These are phyloP conservation scores for Scomber japonicus DNA, from an alignment of 2,113 vertebrate genomes.

Conservation along the genomic window DNA sequence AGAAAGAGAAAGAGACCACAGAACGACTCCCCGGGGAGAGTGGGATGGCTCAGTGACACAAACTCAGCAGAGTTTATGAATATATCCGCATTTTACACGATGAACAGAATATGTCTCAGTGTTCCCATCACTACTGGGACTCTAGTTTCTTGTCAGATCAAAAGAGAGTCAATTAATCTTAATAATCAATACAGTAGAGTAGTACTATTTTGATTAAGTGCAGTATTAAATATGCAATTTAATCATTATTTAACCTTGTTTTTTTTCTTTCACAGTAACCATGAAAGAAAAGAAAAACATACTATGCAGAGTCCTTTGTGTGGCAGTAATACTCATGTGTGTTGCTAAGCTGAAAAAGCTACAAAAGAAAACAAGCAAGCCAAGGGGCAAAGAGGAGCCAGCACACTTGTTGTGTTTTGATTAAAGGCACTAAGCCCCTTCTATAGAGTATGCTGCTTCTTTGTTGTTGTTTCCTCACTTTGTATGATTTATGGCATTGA, in stretches of 20 bases:
- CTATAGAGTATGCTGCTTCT: constrained; percentile 32
- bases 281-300: neutral
- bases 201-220: neutral
- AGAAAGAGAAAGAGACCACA: constrained; percentile 58
- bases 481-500: constrained; percentile 70
- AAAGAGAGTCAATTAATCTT: neutral
- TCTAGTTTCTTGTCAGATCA: neutral
- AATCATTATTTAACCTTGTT: neutral
- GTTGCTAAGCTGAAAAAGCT: constrained; percentile 32
- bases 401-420: constrained; percentile 65
- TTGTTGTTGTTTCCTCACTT: constrained; percentile 53
- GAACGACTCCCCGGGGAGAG: constrained; percentile 58
- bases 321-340: constrained; percentile 1
- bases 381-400: constrained; percentile 44
- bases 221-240: neutral
- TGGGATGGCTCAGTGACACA: constrained; percentile 60
- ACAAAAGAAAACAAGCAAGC: constrained; percentile 34
- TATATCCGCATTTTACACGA: constrained; percentile 50
- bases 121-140: neutral
- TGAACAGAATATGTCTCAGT: constrained; percentile 5
- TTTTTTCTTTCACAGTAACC: neutral
- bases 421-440: constrained; percentile 52
- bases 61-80: constrained; percentile 58
- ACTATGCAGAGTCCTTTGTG: neutral
- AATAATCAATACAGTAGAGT: constrained; percentile 1